phyloP scores from a whole-genome alignment of 1,140 invertebrate species.

The Zaprionus kolodkinae region DNA sequence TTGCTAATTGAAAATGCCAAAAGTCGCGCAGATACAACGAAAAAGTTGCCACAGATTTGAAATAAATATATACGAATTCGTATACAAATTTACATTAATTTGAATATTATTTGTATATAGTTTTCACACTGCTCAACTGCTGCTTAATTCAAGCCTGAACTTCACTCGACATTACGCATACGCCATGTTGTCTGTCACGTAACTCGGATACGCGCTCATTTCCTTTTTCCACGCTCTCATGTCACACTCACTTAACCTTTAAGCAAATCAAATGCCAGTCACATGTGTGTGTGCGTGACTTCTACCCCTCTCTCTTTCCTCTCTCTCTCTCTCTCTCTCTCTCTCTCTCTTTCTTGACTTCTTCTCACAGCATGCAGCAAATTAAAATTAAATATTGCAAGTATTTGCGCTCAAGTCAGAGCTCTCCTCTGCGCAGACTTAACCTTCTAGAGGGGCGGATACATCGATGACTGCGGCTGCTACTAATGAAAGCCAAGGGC shows the following conservation, averaged over 20 bases:
- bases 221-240: slow-evolving; percentile 36
- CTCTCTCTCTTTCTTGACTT: not conserved
- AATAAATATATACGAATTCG: not conserved
- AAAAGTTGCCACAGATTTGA: slow-evolving; percentile 1
- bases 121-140: slow-evolving; percentile 17
- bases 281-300: not conserved
- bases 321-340: not conserved
- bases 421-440: not conserved
- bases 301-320: not conserved
- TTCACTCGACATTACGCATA: slow-evolving; percentile 32
- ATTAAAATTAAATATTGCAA: slow-evolving; percentile 69
- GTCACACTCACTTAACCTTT: slow-evolving; percentile 75
- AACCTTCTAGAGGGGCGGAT: slow-evolving; percentile 56
- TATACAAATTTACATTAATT: not conserved
- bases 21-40: not conserved
- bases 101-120: not conserved
- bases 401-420: slow-evolving; percentile 56
- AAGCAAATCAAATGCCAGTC: slow-evolving; percentile 67
- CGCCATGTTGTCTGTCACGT: slow-evolving; percentile 17
- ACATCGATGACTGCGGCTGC: slow-evolving; percentile 62
- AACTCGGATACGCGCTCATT: slow-evolving; percentile 39
- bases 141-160: slow-evolving; percentile 34
- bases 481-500: slow-evolving; percentile 70
- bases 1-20: slow-evolving; percentile 34
- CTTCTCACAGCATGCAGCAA: slow-evolving; percentile 2